Evolutionary conservation across 2,113 vertebrate genomes (phyloP).

Genomic region (Murina feae): DNA sequence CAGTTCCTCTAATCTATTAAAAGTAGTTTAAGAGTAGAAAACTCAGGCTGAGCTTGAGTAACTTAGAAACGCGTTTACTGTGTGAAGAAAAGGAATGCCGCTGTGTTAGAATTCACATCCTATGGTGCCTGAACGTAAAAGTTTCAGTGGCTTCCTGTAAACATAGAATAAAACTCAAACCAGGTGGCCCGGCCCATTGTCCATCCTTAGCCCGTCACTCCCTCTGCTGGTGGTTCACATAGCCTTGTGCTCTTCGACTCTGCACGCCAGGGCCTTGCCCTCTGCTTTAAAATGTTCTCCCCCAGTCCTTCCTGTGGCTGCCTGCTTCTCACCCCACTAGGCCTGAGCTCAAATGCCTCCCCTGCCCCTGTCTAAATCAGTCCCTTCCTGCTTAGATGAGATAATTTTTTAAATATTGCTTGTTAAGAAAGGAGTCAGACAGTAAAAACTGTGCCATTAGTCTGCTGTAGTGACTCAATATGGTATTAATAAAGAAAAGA

Average conservation of each 20-base stretch:
- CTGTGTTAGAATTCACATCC: background rate
- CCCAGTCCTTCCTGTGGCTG: background rate
- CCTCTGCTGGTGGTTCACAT: background rate
- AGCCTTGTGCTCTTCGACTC: background rate
- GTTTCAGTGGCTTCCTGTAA: background rate
- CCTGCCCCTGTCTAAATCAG: background rate
- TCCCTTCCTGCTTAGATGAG: background rate
- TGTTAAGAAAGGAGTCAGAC: background rate
- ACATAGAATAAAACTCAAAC: background rate
- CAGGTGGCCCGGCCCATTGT: background rate
- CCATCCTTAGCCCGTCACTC: background rate
- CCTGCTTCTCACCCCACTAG: background rate
- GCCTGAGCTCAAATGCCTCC: background rate
- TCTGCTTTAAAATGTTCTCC: background rate
- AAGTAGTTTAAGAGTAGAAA: background rate
- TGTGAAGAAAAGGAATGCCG: background rate
- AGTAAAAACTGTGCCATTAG: background rate
- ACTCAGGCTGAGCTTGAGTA: background rate
- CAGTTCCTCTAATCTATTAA: background rate
- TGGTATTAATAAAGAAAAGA: background rate
- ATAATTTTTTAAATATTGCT: background rate
- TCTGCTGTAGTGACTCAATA: background rate
- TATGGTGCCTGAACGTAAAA: background rate
- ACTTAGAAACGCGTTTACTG: background rate
- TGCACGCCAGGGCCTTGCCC: fast-evolving